Conservation (phyloP, 2,888 invertebrate genomes). For the Coleophora deauratella region DNA sequence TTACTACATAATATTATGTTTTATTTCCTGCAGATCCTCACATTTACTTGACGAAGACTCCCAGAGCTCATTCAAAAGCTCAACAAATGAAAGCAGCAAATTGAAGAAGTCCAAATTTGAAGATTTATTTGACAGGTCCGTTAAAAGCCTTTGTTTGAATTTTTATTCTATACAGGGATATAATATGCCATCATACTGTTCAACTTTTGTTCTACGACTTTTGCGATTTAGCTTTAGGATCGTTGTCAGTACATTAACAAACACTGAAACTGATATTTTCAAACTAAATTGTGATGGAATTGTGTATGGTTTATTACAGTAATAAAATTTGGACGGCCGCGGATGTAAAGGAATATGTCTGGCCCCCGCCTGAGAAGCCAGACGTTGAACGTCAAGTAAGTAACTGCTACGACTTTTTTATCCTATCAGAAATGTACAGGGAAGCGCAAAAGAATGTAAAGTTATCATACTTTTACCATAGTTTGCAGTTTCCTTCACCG, state of each 20-base stretch:
- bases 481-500: no score
- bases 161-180: not conserved
- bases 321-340: slow-evolving; percentile 83
- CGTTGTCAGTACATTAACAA: no score
- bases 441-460: no score
- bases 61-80: slow-evolving; percentile 87
- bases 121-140: slow-evolving; percentile 64
- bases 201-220: no score
- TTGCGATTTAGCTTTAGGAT: no score
- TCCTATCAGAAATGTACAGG: no score
- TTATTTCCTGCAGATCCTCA: slow-evolving; percentile 39
- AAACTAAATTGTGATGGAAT: no score
- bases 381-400: slow-evolving; percentile 50
- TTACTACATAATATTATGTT: no score
- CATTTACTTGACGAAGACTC: slow-evolving; percentile 82
- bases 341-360: slow-evolving; percentile 94
- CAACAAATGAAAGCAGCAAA: slow-evolving; percentile 78
- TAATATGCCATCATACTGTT: not conserved
- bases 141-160: not conserved
- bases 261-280: no score
- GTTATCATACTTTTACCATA: no score
- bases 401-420: not conserved
- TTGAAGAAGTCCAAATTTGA: slow-evolving; percentile 64
- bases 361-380: slow-evolving; percentile 79
- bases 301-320: slow-evolving; percentile 43